Evolutionary conservation across 2,797 vertebrate species (phyloP), one percentile per base, ranked within the genome.

Genomic region (Antrozous pallidus): DNA sequence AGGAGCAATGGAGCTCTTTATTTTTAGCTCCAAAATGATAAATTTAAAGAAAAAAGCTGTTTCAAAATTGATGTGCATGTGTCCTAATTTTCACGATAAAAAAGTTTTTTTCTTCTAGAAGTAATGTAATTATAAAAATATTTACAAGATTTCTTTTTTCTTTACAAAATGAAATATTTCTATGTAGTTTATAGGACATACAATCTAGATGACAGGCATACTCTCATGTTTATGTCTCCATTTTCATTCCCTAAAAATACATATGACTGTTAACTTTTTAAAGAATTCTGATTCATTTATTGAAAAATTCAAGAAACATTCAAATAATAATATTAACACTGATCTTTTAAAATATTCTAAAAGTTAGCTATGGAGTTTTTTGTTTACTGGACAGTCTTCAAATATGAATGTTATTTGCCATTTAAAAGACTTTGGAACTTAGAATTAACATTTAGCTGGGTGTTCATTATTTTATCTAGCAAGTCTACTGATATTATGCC

Each of bases 1-100:
- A 84, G 58, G 61, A 96, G 47, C 74, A 81, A 88, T 26, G 58
- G 45, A 61, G 26, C 17, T 36, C 54, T 91, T 90, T 95, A 85
- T 80, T 93, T 92, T 95, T 86, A 73, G 58, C 33, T 88, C 82
- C 31, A 65, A 82, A 90, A 93, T 89, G 88, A 82, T 51, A 87
- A 77, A 89, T 38, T 84, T 93, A 31, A 8, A 28, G 71, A 3
- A 82, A 74, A 12, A 18, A 14, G 49, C 61, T 89, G 4, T 86
- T 95, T 96, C 94, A 42, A 90, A 97, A 73, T 61, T 51, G 8
- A 22, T 94, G 17, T 54, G 63, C 4, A 1, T 20, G 33, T 79
- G 54, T 11, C 0, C 0, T 77, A 84, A 9, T 93, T 97, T 94
- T 45, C 49, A 49, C 36, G 54, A 45, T 45, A 88, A 96, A 96